These are phyloP conservation scores for Laodelphax striatellus DNA, from an alignment of 1,140 invertebrate species.

Conservation along the genomic window DNA sequence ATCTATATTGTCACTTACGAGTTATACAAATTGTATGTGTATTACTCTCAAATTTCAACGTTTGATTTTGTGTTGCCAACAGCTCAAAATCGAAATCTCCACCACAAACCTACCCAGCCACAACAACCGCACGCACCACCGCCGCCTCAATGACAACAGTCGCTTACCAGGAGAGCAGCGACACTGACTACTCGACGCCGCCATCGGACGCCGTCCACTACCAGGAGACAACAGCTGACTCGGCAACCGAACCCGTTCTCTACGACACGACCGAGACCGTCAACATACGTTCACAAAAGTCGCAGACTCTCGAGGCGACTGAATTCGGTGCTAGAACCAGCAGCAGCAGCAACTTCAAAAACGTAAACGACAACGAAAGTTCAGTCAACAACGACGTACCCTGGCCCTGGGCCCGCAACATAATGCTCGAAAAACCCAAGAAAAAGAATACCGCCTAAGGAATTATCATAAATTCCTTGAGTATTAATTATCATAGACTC, in stretches of 20 bases:
- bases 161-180: not conserved
- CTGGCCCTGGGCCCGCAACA: constrained; percentile 26
- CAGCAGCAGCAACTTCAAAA: not conserved
- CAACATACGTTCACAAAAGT: not conserved
- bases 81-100: not conserved
- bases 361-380: constrained; percentile 1
- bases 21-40: too few species aligned
- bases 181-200: not conserved
- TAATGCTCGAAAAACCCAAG: constrained; percentile 26
- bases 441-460: constrained; percentile 19
- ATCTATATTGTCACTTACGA: too few species aligned
- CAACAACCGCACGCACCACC: not conserved
- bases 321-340: too few species aligned
- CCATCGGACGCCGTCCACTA: not conserved
- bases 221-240: constrained; percentile 17
- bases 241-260: not conserved
- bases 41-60: too few species aligned
- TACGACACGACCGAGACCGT: not conserved
- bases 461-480: too few species aligned
- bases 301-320: too few species aligned
- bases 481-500: too few species aligned
- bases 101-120: not conserved
- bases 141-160: not conserved
- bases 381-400: constrained; percentile 12
- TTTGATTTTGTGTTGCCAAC: not conserved